These are phyloP conservation scores for Dendroctonus ponderosae DNA, from an alignment of 1,140 invertebrate species.

Conservation along the genomic window DNA sequence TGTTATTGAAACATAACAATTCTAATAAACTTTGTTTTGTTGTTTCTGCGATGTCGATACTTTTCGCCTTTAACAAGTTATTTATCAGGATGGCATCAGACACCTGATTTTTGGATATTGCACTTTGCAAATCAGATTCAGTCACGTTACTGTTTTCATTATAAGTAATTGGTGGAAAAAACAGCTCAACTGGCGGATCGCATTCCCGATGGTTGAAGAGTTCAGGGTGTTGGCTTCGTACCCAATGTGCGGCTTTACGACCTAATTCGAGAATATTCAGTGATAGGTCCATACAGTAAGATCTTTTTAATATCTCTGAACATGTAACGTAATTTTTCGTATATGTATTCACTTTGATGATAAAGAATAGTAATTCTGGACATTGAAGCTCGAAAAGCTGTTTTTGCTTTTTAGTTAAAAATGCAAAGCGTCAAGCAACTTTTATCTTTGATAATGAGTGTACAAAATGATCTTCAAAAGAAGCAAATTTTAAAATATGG, in stretches of 20 bases:
- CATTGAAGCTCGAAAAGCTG: background rate
- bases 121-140: slow-evolving; percentile 60
- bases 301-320: background rate
- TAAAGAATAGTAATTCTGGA: background rate
- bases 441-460: too few species aligned
- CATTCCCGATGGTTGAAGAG: slow-evolving; percentile 71
- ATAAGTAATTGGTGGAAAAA: slow-evolving; percentile 66
- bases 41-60: slow-evolving; percentile 59
- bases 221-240: slow-evolving; percentile 72
- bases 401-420: background rate
- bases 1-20: slow-evolving; percentile 80
- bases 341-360: background rate
- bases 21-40: slow-evolving; percentile 74
- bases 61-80: slow-evolving; percentile 65
- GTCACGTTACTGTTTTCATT: slow-evolving; percentile 68
- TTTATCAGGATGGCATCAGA: slow-evolving; percentile 72
- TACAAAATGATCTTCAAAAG: too few species aligned
- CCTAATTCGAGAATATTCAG: slow-evolving; percentile 3
- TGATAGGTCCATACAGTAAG: background rate
- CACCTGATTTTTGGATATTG: slow-evolving; percentile 66
- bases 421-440: too few species aligned
- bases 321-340: background rate
- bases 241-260: slow-evolving; percentile 81
- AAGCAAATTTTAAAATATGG: too few species aligned
- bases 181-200: slow-evolving; percentile 71